A percentile compares a stretch with the other conserved stretches of the same genome.
These are phyloP conservation scores for Bombylius discolor DNA, from an alignment of 2,888 invertebrate species.

Conservation along the genomic window DNA sequence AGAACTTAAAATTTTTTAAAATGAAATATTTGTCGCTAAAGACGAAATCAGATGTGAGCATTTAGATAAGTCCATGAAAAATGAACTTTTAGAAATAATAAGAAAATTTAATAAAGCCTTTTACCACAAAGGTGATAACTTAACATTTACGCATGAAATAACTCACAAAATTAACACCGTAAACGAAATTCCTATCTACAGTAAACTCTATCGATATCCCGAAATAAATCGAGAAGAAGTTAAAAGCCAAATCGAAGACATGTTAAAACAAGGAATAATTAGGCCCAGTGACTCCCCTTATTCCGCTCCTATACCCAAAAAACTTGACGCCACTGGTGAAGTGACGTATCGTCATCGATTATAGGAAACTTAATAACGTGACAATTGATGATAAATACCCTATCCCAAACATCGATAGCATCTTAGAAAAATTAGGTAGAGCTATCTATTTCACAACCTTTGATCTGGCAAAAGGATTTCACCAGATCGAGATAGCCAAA, in stretches of 20 bases:
- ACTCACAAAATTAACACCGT: not conserved
- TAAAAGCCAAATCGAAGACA: not conserved
- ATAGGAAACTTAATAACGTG: not conserved
- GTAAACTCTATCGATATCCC: not conserved
- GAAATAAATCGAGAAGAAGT: not conserved
- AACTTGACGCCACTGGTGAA: slow-evolving; percentile 9
- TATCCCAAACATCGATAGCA: not conserved
- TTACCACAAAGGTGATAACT: not conserved
- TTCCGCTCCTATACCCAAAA: slow-evolving; percentile 8
- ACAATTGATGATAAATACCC: not conserved
- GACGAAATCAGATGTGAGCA: too few relatives aligned
- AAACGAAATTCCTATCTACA: not conserved
- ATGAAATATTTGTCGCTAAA: too few relatives aligned
- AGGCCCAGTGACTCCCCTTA: not conserved
- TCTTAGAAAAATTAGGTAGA: not conserved
- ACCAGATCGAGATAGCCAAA: not conserved
- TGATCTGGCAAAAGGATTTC: not conserved
- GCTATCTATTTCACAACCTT: not conserved
- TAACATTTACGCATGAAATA: not conserved
- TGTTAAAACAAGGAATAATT: not conserved
- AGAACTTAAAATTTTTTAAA: too few relatives aligned
- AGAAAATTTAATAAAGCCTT: too few relatives aligned
- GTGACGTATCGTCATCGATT: slow-evolving; percentile 15
- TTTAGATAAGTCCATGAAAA: too few relatives aligned
- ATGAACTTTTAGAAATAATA: too few relatives aligned